A percentile compares a stretch with the other conserved stretches of the same genome.
phyloP scores from a whole-genome alignment of 2,113 vertebrate species.

The Chlorodrepanis virens region DNA sequence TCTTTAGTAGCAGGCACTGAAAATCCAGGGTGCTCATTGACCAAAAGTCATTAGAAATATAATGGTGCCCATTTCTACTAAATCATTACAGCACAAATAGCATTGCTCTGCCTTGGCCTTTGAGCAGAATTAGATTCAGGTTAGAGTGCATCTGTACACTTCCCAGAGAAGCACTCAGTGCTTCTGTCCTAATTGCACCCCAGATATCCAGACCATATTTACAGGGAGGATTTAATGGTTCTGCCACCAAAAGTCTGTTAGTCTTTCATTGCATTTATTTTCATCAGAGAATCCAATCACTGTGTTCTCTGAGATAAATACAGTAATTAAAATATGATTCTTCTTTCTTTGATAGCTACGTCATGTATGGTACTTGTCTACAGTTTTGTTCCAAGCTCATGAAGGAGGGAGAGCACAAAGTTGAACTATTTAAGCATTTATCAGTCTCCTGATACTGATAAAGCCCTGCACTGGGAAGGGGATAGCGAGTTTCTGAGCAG shows the following conservation, averaged over 20 bases:
- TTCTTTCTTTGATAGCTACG: slow-evolving; percentile 29
- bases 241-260: slow-evolving; percentile 32
- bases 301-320: slow-evolving; percentile 12
- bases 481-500: background rate
- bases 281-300: slow-evolving; percentile 31
- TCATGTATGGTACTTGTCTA: background rate
- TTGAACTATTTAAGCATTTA: background rate
- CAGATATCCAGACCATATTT: slow-evolving; percentile 34
- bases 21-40: background rate
- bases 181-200: slow-evolving; percentile 16
- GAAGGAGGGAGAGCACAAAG: background rate
- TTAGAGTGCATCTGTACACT: slow-evolving; percentile 35
- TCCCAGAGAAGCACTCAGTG: slow-evolving; percentile 1
- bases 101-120: background rate
- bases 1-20: background rate
- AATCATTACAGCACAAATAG: slow-evolving; percentile 20
- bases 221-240: slow-evolving; percentile 46
- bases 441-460: background rate
- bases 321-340: slow-evolving; percentile 62
- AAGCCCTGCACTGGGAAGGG: background rate
- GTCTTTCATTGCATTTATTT: slow-evolving; percentile 54
- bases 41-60: slow-evolving; percentile 45
- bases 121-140: slow-evolving; percentile 30
- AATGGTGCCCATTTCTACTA: slow-evolving; percentile 20
- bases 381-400: background rate